Percentiles rank a stretch among this genome's conserved stretches.
Evolutionary conservation across 2,888 invertebrate species (phyloP).

Genomic region (Pelosia muscerda): DNA sequence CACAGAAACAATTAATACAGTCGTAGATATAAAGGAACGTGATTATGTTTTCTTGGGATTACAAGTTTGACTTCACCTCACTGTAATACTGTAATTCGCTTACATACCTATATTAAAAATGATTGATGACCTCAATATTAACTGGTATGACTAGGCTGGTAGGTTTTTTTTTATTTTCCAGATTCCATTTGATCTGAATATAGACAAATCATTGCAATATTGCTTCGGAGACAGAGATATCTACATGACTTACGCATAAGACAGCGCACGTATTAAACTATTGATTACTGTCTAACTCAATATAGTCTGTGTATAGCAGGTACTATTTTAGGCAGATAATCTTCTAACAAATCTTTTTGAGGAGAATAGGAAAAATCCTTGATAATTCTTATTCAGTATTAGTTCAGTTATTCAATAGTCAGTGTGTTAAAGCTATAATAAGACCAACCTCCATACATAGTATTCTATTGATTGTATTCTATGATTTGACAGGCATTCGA

Average conservation of each 20-base stretch:
- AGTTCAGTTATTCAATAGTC: no score
- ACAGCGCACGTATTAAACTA: neutral
- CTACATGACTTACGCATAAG: neutral
- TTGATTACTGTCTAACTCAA: neutral
- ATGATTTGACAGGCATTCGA: no score
- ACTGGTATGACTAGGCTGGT: neutral
- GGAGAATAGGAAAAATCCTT: no score
- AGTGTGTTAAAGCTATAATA: no score
- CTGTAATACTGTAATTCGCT: neutral
- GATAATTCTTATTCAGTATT: no score
- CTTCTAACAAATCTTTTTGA: neutral
- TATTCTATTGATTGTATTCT: no score
- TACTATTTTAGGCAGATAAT: neutral
- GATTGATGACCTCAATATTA: neutral
- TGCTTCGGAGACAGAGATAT: neutral
- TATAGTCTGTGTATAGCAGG: neutral
- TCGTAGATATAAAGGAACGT: conserved; percentile 1
- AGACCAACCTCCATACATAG: no score
- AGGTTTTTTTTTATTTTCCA: neutral
- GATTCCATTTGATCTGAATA: neutral
- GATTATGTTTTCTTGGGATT: conserved; percentile 13
- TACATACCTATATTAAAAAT: conserved; percentile 2
- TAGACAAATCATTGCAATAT: neutral
- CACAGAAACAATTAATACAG: conserved; percentile 9
- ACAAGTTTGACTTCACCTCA: neutral